Conservation (phyloP, 2,113 vertebrate species). For the Phylloscopus trochilus region DNA sequence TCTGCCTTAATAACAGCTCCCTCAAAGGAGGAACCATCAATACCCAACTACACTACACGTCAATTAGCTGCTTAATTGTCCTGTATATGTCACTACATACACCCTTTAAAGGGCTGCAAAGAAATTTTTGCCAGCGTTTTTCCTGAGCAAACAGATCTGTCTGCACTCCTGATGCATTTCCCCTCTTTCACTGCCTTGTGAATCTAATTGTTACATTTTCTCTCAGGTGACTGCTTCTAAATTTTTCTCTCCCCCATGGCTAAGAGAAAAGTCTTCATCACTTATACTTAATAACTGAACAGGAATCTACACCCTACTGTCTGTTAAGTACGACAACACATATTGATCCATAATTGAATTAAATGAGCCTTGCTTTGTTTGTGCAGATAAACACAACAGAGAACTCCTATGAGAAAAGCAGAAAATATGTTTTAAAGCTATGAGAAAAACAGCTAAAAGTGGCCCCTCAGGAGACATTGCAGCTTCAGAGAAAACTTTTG, state of each 20-base stretch:
- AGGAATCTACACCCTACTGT: not conserved
- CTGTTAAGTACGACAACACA: not conserved
- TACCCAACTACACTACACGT: not conserved
- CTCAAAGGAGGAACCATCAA: not conserved
- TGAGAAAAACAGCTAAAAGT: not conserved
- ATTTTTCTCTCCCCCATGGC: not conserved
- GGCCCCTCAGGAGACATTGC: not conserved
- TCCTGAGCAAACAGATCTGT: not conserved
- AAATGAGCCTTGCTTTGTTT: not conserved
- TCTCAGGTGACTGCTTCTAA: not conserved
- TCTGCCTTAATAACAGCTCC: not conserved
- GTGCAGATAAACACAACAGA: not conserved
- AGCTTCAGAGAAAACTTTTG: not conserved
- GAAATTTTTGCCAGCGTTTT: not conserved
- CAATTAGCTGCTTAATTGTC: not conserved
- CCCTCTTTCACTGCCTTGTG: not conserved
- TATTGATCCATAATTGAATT: conserved; percentile 19
- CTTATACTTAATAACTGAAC: not conserved
- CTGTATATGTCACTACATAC: not conserved
- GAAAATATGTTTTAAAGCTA: not conserved
- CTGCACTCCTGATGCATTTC: not conserved
- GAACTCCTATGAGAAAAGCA: not conserved
- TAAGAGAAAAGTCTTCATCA: not conserved
- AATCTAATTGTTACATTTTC: not conserved
- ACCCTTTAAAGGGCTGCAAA: not conserved